These are phyloP conservation scores for Dendronephthya gigantea DNA, from an alignment of 64 coral and sea anemone species.

Conservation along the genomic window DNA sequence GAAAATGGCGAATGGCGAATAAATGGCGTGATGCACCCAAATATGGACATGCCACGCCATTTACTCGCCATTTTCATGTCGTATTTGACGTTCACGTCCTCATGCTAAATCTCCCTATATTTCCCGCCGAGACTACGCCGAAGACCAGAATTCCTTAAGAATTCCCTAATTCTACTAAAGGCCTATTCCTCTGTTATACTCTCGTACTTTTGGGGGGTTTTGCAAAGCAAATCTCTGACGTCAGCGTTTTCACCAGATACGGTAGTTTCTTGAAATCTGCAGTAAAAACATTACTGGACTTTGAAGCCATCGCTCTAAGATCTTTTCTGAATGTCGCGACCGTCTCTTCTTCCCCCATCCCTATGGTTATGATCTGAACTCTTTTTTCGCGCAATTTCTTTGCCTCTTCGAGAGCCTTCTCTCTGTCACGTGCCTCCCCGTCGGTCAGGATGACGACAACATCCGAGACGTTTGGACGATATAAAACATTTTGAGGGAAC, in stretches of 20 bases:
- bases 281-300: background rate
- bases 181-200: too few species aligned
- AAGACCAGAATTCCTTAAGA: too few species aligned
- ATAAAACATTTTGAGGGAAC: background rate
- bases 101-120: too few species aligned
- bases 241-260: background rate
- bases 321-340: background rate
- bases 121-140: too few species aligned
- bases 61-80: too few species aligned
- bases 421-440: background rate
- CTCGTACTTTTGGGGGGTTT: background rate
- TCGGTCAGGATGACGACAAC: slow-evolving; percentile 4
- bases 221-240: slow-evolving; percentile 6
- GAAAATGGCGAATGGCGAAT: too few species aligned
- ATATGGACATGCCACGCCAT: too few species aligned
- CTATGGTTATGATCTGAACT: background rate
- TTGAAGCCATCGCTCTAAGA: background rate
- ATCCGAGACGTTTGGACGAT: background rate
- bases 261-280: slow-evolving; percentile 1
- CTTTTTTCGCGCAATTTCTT: background rate
- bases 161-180: too few species aligned
- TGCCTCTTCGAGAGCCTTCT: background rate
- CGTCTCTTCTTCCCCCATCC: background rate
- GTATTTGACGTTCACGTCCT: too few species aligned
- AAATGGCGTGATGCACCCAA: too few species aligned